Conservation (phyloP, 1,140 invertebrate species). For the Macrobrachium rosenbergii region DNA sequence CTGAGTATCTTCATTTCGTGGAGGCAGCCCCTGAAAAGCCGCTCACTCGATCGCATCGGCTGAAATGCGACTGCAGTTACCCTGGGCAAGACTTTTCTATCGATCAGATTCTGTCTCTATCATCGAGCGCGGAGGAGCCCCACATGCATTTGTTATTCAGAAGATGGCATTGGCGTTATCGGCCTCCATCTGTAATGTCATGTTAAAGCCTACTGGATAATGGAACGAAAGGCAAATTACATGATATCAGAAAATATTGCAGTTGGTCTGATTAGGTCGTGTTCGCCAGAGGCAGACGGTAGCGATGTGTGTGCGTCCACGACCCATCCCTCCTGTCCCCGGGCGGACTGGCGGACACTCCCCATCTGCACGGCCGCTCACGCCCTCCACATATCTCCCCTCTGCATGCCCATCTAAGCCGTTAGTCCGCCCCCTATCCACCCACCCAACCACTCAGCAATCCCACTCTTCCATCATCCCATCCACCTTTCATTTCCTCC, state of each 20-base stretch:
- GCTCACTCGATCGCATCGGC: too few species aligned
- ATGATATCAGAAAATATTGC: slow-evolving; percentile 45
- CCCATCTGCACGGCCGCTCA: background rate
- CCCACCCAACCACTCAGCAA: background rate
- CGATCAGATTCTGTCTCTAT: too few species aligned
- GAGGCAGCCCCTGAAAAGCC: too few species aligned
- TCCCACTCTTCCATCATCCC: slow-evolving; percentile 3
- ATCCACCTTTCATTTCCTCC: too few species aligned
- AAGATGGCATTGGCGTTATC: slow-evolving; percentile 8
- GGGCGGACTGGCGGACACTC: background rate
- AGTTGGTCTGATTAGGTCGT: slow-evolving; percentile 37
- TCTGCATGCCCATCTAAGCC: background rate
- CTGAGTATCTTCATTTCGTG: too few species aligned
- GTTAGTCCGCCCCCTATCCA: background rate
- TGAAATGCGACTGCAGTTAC: too few species aligned
- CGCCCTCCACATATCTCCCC: background rate
- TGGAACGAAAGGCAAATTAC: slow-evolving; percentile 44
- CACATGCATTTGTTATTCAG: slow-evolving; percentile 1
- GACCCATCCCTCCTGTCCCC: background rate
- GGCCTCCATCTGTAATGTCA: slow-evolving; percentile 27
- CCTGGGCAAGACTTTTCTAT: too few species aligned
- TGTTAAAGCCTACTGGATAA: slow-evolving; percentile 43
- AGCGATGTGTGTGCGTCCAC: slow-evolving; percentile 36
- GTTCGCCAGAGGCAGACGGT: slow-evolving; percentile 37
- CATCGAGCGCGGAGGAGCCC: too few species aligned